Base-by-base conservation (phyloP, 1,140 invertebrate species). In the Palaemon carinicauda region DNA sequence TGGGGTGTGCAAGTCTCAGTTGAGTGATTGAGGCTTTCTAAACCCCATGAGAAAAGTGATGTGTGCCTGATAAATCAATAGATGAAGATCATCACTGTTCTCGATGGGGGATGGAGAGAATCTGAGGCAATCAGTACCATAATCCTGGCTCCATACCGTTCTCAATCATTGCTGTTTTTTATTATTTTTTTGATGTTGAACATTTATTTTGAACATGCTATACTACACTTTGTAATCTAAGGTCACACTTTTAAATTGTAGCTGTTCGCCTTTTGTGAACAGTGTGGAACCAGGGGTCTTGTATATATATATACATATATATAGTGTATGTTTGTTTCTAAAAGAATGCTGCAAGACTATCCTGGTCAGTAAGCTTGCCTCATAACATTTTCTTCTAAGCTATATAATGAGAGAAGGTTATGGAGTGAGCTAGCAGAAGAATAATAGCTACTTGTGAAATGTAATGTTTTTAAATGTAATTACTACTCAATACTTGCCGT, bases 281-380 rank as follows among this genome's bases (percentile, higher is more conserved):
- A 86, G 84, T 86, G 84, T 86, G 84, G 84, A 86, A 86, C 84
- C 84, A 86, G 84, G 84, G 80, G 84, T 86, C 81, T 80, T 86
- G 84, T 86, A 86, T 86, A 41, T 41, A 41, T 41, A 41, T 12
- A 41, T 41, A n/a, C n/a, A 41, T 41, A 41, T 41, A 41, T 41
- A 86, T 86, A 86, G 84, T 86, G 84, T 86, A 53, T 54, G 84
- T 71, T 86, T 80, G 84, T 86, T 86, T 86, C 33, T 51, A 77
- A 77, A 75, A 86, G 80, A 33, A 31, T 56, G 51, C 29, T 27
- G 82, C 33, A 65, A 31, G 21, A 29, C 78, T 65, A 65, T 60
- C 65, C 56, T 80, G 29, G 17, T 12, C 4, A 21, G 15, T 19
- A 41, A 80, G 21, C 50, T 60, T 60, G 29, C n/a, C 78, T 41